Base-by-base conservation (phyloP, 2,888 invertebrate genomes). In the Boloria selene region DNA sequence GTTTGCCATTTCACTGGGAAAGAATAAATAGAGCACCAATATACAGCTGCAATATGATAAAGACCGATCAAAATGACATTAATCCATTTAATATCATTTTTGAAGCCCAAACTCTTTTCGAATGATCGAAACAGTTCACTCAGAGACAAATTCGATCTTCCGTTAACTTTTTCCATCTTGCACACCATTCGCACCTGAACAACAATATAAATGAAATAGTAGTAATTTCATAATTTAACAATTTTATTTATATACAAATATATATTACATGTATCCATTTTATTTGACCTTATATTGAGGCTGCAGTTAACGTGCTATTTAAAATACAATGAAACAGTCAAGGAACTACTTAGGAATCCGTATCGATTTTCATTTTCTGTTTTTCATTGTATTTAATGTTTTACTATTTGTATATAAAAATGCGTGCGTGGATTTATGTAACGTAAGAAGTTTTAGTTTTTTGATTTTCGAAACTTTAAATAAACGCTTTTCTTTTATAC, bases 51-150 rank as follows among this genome's bases (percentile, higher is more conserved):
- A 58, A 90, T 73, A 68, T 92, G 91, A 74, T 90, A 90, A 17
- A 87, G 67, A 47, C 74, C 78, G 52, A 91, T 87, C 58, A 83
- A 77, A 64, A 87, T 83, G 59, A 81, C 82, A 73, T 81, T 88
- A 0, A 77, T 71, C 91, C 91, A 92, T 79, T 92, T 92, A 70
- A 92, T 85, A 13, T 90, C 87, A 77, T 90, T 92, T 80, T 88
- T 79, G 70, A 87, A 90, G 2, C 87, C 87, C 60, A 91, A 78
- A 71, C 74, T 79, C 74, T 89, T 90, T 74, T 89, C 88, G 38
- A 89, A 82, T 54, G 74, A 68, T 54, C 79, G 79, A 61, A 89
- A 80, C 73, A 80, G 76, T 79, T 83, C 83, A 80, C 81, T 80
- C n/a, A 85, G 65, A 58, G 80, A 77, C 47, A 73, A 70, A 16